A percentile compares a stretch with the other conserved stretches of the same genome.
Evolutionary conservation across 2,113 vertebrate genomes (phyloP).

Genomic region (Nyctereutes procyonoides): DNA sequence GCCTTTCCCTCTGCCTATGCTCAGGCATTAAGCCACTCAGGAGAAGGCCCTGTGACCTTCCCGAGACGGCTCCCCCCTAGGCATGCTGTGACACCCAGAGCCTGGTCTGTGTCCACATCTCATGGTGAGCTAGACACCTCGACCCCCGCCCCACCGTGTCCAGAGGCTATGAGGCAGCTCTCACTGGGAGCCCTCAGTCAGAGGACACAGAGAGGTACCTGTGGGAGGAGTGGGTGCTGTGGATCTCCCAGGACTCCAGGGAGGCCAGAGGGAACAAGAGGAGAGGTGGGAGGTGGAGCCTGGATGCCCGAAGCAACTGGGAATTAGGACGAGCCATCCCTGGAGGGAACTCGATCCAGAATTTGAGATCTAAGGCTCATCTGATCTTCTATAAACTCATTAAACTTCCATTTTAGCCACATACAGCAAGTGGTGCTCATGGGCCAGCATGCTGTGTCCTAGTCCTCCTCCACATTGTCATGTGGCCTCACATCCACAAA

Average conservation of each 20-base stretch:
- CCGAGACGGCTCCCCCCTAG: not conserved
- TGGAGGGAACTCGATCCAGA: too few relatives aligned
- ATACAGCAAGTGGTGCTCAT: not conserved
- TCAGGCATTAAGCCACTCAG: not conserved
- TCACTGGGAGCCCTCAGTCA: not conserved
- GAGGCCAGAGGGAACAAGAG: not conserved
- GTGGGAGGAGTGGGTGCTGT: not conserved
- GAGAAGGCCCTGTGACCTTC: not conserved
- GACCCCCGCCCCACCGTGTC: not conserved
- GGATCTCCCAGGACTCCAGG: not conserved
- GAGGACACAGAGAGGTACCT: not conserved
- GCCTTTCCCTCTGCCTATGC: not conserved
- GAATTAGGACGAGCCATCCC: too few relatives aligned
- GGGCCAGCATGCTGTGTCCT: not conserved
- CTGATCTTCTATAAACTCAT: not conserved
- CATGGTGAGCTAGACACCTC: not conserved
- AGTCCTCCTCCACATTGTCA: not conserved
- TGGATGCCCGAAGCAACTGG: not conserved
- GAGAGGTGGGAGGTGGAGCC: not conserved
- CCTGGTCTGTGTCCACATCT: not conserved
- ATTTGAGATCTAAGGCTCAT: not conserved
- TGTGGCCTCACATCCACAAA: not conserved
- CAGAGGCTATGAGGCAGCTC: not conserved
- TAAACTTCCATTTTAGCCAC: not conserved
- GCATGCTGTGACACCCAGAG: not conserved